Percentiles rank a stretch among this genome's conserved stretches.
phyloP scores from a whole-genome alignment of 2,888 invertebrate genomes.

The Helobdella robusta region DNA sequence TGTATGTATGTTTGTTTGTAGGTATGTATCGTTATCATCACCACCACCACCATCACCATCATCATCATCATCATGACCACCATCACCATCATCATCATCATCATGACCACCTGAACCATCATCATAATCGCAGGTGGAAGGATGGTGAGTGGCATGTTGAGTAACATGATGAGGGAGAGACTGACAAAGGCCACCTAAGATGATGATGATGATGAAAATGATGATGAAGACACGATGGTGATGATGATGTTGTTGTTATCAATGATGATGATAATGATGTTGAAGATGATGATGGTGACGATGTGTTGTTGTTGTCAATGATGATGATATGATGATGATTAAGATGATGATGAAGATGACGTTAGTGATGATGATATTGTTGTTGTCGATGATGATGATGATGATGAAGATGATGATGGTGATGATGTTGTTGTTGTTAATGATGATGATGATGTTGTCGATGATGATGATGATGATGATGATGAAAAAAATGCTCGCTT shows the following conservation, averaged over 20 bases:
- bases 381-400: slow-evolving; percentile 90
- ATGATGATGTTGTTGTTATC: too few species aligned
- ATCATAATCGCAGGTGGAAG: slow-evolving; percentile 77
- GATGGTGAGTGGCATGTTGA: slow-evolving; percentile 77
- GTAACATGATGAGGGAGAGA: slow-evolving; percentile 88
- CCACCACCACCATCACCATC: slow-evolving; percentile 1
- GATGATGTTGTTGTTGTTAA: slow-evolving; percentile 90
- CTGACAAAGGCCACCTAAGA: slow-evolving; percentile 97
- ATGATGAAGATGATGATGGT: slow-evolving; percentile 80
- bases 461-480: too few species aligned
- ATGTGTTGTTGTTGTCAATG: too few species aligned
- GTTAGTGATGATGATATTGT: slow-evolving; percentile 91
- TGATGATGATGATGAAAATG: too few species aligned
- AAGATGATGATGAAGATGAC: slow-evolving; percentile 78
- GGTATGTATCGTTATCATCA: background rate
- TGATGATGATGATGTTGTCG: too few species aligned
- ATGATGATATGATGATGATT: too few species aligned
- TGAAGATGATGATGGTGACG: too few species aligned
- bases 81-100: background rate
- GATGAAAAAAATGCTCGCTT: too few species aligned
- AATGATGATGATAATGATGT: too few species aligned
- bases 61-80: slow-evolving; percentile 8
- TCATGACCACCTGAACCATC: slow-evolving; percentile 41
- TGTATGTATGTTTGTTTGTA: background rate
- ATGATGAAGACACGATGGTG: too few species aligned